phyloP scores from a whole-genome alignment of 2,797 vertebrate genomes.

The Garrulus glandarius region DNA sequence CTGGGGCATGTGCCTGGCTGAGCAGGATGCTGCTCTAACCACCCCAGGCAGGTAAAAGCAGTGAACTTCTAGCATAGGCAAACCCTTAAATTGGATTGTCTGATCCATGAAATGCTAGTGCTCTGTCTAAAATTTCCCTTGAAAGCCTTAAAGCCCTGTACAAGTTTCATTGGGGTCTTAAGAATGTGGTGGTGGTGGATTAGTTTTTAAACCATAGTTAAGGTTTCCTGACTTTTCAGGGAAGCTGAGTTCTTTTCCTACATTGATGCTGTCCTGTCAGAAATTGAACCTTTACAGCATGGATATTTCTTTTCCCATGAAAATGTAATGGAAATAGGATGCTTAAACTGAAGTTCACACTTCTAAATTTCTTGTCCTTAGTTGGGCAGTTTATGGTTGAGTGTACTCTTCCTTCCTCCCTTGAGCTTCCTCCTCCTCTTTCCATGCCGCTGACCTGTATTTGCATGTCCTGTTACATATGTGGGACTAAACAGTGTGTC shows the following conservation, averaged over 20 bases:
- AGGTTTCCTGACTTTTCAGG: neutral
- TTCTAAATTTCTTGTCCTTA: neutral
- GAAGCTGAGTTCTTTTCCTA: neutral
- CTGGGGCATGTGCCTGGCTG: neutral
- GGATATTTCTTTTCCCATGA: neutral
- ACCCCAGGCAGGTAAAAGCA: neutral
- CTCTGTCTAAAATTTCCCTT: conserved; percentile 34
- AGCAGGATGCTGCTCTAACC: neutral
- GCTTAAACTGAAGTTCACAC: neutral
- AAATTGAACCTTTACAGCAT: neutral
- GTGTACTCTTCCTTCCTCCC: neutral
- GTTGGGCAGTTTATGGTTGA: neutral
- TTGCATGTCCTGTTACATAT: neutral
- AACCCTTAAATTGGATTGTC: conserved; percentile 20
- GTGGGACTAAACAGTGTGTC: neutral
- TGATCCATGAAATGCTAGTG: conserved; percentile 12
- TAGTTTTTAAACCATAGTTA: neutral
- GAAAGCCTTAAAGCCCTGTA: conserved; percentile 15
- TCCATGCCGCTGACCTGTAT: neutral
- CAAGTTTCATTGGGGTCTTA: neutral
- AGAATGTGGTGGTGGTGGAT: neutral
- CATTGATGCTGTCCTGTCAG: neutral
- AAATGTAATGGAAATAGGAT: neutral
- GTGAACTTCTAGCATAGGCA: neutral
- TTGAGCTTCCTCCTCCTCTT: neutral